A percentile compares a stretch with the other conserved stretches of the same genome.
phyloP scores from a whole-genome alignment of 2,888 invertebrate species.

The Polyommatus iphigenia region DNA sequence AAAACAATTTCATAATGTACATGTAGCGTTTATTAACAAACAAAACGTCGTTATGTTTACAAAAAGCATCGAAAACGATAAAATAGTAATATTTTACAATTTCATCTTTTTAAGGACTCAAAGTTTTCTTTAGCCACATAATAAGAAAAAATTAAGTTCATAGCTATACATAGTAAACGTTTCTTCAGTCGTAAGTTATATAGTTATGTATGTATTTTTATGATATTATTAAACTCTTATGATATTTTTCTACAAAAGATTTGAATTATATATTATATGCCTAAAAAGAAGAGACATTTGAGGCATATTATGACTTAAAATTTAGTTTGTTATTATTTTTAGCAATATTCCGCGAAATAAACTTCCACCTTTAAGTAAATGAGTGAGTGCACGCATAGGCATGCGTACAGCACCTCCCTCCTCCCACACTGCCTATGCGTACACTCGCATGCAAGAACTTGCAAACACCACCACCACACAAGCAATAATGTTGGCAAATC shows the following conservation, averaged over 20 bases:
- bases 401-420: too few species aligned
- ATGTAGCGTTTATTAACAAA: background rate
- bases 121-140: background rate
- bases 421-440: too few species aligned
- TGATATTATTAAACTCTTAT: background rate
- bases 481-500: too few species aligned
- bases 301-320: too few species aligned
- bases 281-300: background rate
- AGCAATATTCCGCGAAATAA: too few species aligned
- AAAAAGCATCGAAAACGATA: constrained; percentile 1
- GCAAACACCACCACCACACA: too few species aligned
- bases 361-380: too few species aligned
- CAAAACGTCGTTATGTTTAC: background rate
- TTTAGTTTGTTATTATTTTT: too few species aligned
- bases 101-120: background rate
- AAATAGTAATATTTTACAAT: constrained; percentile 12
- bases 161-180: background rate
- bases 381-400: too few species aligned
- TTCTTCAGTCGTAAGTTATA: background rate
- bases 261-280: background rate
- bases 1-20: constrained; percentile 2
- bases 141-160: too few species aligned
- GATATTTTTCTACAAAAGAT: background rate
- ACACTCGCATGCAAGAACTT: too few species aligned
- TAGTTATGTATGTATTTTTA: background rate